These are phyloP conservation scores for Invenusta paracnida DNA, from an alignment of 2,888 invertebrate genomes.

Conservation along the genomic window DNA sequence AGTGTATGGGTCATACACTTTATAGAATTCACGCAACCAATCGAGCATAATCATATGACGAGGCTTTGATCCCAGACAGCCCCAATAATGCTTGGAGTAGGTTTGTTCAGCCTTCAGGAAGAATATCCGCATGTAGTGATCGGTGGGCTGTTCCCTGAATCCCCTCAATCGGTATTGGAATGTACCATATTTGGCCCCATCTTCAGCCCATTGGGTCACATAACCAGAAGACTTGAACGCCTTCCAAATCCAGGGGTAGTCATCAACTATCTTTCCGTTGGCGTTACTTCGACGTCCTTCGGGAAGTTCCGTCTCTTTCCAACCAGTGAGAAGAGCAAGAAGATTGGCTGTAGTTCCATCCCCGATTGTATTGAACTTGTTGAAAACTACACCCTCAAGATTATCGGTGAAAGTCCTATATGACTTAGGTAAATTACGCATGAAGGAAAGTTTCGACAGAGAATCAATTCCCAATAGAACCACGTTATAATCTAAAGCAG, in stretches of 20 bases:
- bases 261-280: constrained; percentile 68
- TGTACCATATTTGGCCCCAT: constrained; percentile 75
- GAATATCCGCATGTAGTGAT: constrained; percentile 81
- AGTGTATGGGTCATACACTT: constrained; percentile 66
- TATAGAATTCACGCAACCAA: constrained; percentile 64
- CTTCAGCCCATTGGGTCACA: constrained; percentile 77
- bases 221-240: constrained; percentile 65
- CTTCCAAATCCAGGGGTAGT: constrained; percentile 81
- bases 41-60: constrained; percentile 64
- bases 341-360: constrained; percentile 66
- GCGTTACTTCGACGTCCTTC: constrained; percentile 72
- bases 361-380: constrained; percentile 64
- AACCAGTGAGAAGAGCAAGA: constrained; percentile 75
- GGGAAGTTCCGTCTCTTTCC: constrained; percentile 75
- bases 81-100: constrained; percentile 39
- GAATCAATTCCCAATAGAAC: constrained; percentile 84
- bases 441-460: constrained; percentile 71
- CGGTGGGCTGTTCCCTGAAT: constrained; percentile 75
- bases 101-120: constrained; percentile 45
- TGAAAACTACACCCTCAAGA: constrained; percentile 67
- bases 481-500: constrained; percentile 65
- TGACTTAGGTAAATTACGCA: constrained; percentile 72
- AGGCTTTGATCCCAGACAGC: constrained; percentile 71
- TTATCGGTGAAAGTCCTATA: constrained; percentile 68
- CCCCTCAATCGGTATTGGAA: constrained; percentile 85